Evolutionary conservation across 2,888 invertebrate species (phyloP), one percentile per base, ranked within the genome.

Genomic region (Zeuzera pyrina): DNA sequence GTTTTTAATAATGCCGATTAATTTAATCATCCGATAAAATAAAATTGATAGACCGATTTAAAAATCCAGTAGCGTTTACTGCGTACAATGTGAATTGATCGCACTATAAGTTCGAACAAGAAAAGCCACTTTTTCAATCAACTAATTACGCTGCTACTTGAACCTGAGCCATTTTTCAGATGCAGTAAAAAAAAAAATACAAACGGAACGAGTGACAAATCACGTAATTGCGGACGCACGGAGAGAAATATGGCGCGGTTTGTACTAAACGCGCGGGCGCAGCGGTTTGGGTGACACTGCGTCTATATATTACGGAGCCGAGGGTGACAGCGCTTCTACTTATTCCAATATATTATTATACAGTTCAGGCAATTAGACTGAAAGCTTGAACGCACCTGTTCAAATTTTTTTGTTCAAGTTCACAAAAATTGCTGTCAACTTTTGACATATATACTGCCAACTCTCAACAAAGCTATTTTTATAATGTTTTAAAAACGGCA

Each of bases 221-320:
- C 77, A 78, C 74, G 74, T 74, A 77, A 78, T 79, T 76, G 79
- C 70, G 67, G 70, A 65, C 70, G 76, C 67, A 69, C 55, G 60
- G 72, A 72, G 76, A 78, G 79, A 81, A 68, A 70, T 79, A 81
- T 78, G 70, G 73, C 63, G 57, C 56, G 68, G 72, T 71, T 71
- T 66, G 73, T 73, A 78, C 74, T 73, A 78, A 77, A 76, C 73
- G 68, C 59, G 72, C 69, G 57, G 51, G 59, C 63, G 63, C 48
- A 46, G 54, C 47, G 51, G 57, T 54, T 57, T 45, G 56, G 59
- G 52, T 58, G 64, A 60, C 65, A 56, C 53, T 45, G 43, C 44
- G 47, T 47, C 62, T 62, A 65, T 69, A 69, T 66, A 64, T 67
- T 65, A 68, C 40, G 35, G 42, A 43, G 51, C 51, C 62, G 59